These are phyloP conservation scores for Aphis craccivora DNA, from an alignment of 1,140 invertebrate species.

Conservation along the genomic window DNA sequence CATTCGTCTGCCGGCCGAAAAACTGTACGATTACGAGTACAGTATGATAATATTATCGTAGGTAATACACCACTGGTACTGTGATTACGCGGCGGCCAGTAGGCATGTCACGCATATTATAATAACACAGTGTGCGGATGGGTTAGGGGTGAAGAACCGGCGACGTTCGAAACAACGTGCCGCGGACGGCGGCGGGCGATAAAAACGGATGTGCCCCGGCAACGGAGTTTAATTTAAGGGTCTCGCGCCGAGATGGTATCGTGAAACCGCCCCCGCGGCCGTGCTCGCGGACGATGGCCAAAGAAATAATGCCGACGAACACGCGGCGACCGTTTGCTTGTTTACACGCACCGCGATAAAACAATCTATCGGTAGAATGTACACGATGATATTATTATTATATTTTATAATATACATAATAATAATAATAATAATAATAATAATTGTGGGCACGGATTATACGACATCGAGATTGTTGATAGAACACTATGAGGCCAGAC, in stretches of 20 bases:
- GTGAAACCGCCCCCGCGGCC: neutral
- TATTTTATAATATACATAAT: neutral
- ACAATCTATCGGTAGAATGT: neutral
- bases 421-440: too few relatives aligned
- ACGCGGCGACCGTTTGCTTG: neutral
- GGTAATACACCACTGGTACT: too few relatives aligned
- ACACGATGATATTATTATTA: neutral
- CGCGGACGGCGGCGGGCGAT: neutral
- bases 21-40: too few relatives aligned
- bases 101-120: neutral
- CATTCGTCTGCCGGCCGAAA: too few relatives aligned
- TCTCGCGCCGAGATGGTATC: slow-evolving; percentile 12
- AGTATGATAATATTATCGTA: too few relatives aligned
- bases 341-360: neutral
- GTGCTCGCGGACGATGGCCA: neutral
- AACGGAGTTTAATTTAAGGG: neutral
- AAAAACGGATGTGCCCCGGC: neutral
- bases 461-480: neutral
- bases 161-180: neutral
- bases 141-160: neutral
- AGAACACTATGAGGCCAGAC: too few relatives aligned
- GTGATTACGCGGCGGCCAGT: too few relatives aligned
- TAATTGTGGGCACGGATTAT: neutral
- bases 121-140: too few relatives aligned
- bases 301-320: slow-evolving; percentile 12